Evolutionary conservation across 1,140 invertebrate genomes (phyloP).

Genomic region (Aphelenchoides fujianensis): DNA sequence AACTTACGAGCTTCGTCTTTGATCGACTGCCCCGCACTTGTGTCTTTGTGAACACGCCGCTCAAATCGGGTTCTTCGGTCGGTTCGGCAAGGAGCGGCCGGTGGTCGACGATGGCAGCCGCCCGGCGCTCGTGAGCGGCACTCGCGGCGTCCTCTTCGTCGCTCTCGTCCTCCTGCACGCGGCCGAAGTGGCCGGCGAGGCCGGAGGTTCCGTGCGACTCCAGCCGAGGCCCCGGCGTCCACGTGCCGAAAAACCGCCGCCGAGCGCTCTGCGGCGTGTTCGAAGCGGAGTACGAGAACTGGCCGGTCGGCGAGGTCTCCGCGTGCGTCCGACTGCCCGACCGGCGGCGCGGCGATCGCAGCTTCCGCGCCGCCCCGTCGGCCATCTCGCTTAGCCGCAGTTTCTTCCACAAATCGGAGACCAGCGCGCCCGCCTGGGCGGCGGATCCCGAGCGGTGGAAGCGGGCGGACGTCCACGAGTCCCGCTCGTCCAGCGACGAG

Average conservation of each 20-base stretch:
- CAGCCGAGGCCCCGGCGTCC: not conserved
- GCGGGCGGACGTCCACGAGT: not conserved
- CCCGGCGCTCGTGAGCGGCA: not conserved
- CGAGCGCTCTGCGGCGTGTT: not conserved
- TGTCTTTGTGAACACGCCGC: conserved; percentile 1
- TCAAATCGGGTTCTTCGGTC: not conserved
- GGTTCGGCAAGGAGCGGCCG: conserved; percentile 9
- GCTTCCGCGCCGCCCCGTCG: not conserved
- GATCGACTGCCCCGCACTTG: not conserved
- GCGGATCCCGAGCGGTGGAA: not conserved
- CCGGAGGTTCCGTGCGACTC: not conserved
- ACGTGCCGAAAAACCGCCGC: not conserved
- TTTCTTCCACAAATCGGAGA: not conserved
- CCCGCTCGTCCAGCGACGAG: not conserved
- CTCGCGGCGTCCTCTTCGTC: not conserved
- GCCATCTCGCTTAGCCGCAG: not conserved
- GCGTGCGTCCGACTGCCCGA: too few species aligned
- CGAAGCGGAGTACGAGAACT: not conserved
- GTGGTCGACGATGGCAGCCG: conserved; percentile 4
- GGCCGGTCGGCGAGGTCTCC: not conserved
- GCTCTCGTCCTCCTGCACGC: not conserved
- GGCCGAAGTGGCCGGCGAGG: not conserved
- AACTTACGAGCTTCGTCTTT: conserved; percentile 16
- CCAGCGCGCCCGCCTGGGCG: not conserved
- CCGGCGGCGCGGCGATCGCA: not conserved